phyloP scores from a whole-genome alignment of 2,113 vertebrate genomes.

The Ammodramus savannarum region DNA sequence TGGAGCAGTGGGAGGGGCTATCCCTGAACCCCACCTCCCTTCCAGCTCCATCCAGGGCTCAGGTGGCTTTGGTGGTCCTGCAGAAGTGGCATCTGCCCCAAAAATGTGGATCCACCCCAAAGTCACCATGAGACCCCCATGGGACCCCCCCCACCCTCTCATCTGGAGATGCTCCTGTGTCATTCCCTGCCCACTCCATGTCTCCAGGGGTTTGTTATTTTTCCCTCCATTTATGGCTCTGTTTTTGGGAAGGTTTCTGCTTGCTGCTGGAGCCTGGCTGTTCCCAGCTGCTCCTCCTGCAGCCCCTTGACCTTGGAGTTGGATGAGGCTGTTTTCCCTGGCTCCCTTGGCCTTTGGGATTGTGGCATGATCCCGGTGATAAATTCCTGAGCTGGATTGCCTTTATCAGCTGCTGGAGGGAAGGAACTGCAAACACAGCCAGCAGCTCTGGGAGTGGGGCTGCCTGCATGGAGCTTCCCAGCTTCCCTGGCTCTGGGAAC shows the following conservation, averaged over 20 bases:
- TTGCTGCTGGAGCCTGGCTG: background rate
- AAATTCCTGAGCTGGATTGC: background rate
- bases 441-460: background rate
- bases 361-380: background rate
- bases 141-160: too few relatives aligned
- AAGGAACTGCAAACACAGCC: slow-evolving; percentile 30
- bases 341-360: slow-evolving; percentile 37
- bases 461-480: background rate
- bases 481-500: background rate
- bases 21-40: background rate
- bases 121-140: background rate
- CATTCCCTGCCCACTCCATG: background rate
- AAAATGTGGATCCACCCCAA: background rate
- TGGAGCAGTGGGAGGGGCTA: background rate
- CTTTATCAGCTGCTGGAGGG: background rate
- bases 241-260: background rate
- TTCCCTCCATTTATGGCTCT: background rate
- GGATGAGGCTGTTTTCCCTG: background rate
- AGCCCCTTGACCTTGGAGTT: slow-evolving; percentile 32
- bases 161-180: background rate
- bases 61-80: background rate
- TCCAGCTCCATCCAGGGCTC: background rate
- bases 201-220: background rate
- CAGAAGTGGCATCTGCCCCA: background rate
- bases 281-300: background rate